A percentile compares a stretch with the other conserved stretches of the same genome.
phyloP scores from a whole-genome alignment of 1,140 invertebrate genomes.

The Pentalonia nigronervosa region DNA sequence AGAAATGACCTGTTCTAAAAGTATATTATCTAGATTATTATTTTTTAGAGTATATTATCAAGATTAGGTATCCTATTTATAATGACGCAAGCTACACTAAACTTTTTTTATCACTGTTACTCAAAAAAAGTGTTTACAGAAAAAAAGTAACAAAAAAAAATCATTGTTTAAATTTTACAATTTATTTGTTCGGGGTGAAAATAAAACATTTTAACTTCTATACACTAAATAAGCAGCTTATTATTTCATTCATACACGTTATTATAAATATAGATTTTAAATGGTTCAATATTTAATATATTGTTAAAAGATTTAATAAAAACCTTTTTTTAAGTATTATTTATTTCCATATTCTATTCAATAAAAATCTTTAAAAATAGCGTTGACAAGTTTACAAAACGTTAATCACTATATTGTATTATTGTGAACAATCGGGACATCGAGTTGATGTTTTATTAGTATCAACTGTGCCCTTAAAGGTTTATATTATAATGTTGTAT shows the following conservation, averaged over 20 bases:
- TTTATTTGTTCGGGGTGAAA: not conserved
- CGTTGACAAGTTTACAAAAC: not conserved
- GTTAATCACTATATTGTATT: conserved; percentile 14
- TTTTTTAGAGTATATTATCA: not conserved
- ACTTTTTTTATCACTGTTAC: not conserved
- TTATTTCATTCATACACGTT: not conserved
- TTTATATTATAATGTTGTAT: not conserved
- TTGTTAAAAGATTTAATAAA: not conserved
- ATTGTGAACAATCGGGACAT: not conserved
- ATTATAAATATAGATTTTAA: not conserved
- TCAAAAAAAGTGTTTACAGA: not conserved
- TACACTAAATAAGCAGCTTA: not conserved
- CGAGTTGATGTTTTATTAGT: not conserved
- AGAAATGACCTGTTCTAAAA: not conserved
- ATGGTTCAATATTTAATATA: not conserved
- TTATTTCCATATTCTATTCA: not conserved
- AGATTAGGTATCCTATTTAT: not conserved
- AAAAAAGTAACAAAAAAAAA: not conserved
- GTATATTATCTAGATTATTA: not conserved
- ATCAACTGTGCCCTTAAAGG: not conserved
- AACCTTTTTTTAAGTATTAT: not conserved
- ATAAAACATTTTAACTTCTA: not conserved
- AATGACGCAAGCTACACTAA: not conserved
- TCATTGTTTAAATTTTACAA: not conserved
- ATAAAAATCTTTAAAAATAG: not conserved